A percentile compares a stretch with the other conserved stretches of the same genome.
These are phyloP conservation scores for Drosophila stalkeri DNA, from an alignment of 2,888 invertebrate species.

Conservation along the genomic window DNA sequence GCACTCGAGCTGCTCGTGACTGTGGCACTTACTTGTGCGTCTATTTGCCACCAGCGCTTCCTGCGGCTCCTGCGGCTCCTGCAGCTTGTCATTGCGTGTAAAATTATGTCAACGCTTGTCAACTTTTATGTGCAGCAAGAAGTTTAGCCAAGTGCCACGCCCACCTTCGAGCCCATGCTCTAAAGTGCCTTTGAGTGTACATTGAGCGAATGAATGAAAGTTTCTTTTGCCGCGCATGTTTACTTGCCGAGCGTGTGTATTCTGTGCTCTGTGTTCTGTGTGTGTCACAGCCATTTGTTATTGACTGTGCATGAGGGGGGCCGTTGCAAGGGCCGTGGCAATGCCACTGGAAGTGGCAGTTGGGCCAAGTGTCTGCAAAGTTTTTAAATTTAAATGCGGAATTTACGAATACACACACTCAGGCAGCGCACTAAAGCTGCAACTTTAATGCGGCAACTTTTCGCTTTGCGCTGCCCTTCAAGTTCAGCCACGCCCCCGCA, in stretches of 20 bases:
- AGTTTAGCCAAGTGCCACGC: slow-evolving; percentile 59
- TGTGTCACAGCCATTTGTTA: slow-evolving; percentile 52
- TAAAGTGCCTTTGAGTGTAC: slow-evolving; percentile 70
- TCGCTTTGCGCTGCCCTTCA: slow-evolving; percentile 17
- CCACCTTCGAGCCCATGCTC: slow-evolving; percentile 4
- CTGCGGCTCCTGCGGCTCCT: slow-evolving; percentile 44
- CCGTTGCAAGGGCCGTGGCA: slow-evolving; percentile 1
- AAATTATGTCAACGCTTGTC: slow-evolving; percentile 81
- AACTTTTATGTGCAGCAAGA: slow-evolving; percentile 64
- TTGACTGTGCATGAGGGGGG: slow-evolving; percentile 65
- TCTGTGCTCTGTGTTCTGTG: slow-evolving; percentile 7
- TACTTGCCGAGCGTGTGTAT: slow-evolving; percentile 11
- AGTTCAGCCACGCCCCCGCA: slow-evolving; percentile 45
- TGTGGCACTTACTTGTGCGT: slow-evolving; percentile 61
- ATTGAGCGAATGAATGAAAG: slow-evolving; percentile 72
- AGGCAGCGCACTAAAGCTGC: slow-evolving; percentile 5
- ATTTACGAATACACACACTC: slow-evolving; percentile 37
- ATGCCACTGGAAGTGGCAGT: slow-evolving; percentile 24
- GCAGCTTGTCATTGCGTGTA: slow-evolving; percentile 75
- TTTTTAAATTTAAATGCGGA: slow-evolving; percentile 75
- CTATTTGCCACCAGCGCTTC: slow-evolving; percentile 47
- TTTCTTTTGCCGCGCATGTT: slow-evolving; percentile 34
- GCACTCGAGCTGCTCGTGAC: slow-evolving; percentile 11
- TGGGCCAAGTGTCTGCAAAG: slow-evolving; percentile 49
- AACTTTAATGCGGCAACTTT: slow-evolving; percentile 59